Conservation (phyloP, 2,888 invertebrate species). For the Aphelenchoides bicaudatus region DNA sequence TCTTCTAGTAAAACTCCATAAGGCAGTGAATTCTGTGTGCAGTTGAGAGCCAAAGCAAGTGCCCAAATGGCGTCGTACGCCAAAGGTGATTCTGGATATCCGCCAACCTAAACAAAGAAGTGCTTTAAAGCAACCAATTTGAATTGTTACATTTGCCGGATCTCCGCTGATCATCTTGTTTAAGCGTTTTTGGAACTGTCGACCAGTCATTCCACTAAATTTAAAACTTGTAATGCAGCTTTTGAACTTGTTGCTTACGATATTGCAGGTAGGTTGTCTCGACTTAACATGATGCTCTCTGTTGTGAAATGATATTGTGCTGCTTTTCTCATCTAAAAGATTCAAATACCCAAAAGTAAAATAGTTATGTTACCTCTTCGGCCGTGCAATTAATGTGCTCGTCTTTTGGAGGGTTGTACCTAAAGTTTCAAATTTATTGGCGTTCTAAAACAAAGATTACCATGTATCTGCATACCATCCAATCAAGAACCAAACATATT, state of each 20-base stretch:
- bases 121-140: no score
- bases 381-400: slow-evolving; percentile 86
- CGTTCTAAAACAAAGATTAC: no score
- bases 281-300: slow-evolving; percentile 97
- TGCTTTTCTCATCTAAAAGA: slow-evolving; percentile 78
- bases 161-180: slow-evolving; percentile 76
- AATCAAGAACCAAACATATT: slow-evolving; percentile 98
- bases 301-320: slow-evolving; percentile 97
- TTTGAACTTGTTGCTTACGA: no score
- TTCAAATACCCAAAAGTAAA: background rate
- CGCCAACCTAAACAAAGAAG: no score
- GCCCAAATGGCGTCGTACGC: slow-evolving; percentile 99
- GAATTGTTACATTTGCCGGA: slow-evolving; percentile 80
- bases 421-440: no score
- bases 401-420: slow-evolving; percentile 75
- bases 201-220: slow-evolving; percentile 44
- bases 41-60: slow-evolving; percentile 92
- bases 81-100: slow-evolving; percentile 82
- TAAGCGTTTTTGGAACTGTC: slow-evolving; percentile 78
- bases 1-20: slow-evolving; percentile 81
- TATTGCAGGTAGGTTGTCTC: slow-evolving; percentile 78
- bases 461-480: slow-evolving; percentile 99
- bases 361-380: slow-evolving; percentile 64
- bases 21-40: slow-evolving; percentile 83
- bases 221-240: slow-evolving; percentile 3